phyloP scores from a whole-genome alignment of 2,888 invertebrate species.

The Drosophila prolongata region DNA sequence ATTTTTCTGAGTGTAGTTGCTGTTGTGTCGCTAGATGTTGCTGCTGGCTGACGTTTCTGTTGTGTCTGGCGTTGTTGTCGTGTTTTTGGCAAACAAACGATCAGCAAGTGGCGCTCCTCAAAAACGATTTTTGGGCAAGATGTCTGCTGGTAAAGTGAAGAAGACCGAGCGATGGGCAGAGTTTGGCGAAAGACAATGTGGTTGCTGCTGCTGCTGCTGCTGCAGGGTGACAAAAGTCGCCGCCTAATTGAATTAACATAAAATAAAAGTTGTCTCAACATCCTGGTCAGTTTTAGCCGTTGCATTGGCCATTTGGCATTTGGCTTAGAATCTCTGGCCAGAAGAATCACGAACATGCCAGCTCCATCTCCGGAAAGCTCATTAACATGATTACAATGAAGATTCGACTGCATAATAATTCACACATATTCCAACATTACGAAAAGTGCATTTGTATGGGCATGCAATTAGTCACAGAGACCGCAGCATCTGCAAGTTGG shows the following conservation, averaged over 20 bases:
- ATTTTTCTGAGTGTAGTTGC: background rate
- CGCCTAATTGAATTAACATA: conserved; percentile 75
- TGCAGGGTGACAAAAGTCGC: conserved; percentile 57
- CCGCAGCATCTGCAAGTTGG: conserved; percentile 58
- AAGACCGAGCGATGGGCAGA: conserved; percentile 66
- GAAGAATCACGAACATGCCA: conserved; percentile 56
- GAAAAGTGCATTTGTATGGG: conserved; percentile 75
- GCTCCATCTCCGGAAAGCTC: conserved; percentile 49
- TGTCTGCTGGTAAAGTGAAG: conserved; percentile 60
- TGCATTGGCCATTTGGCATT: conserved; percentile 58
- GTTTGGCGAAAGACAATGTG: conserved; percentile 32
- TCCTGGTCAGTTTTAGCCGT: conserved; percentile 67
- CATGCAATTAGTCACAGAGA: conserved; percentile 76
- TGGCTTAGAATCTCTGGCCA: conserved; percentile 30
- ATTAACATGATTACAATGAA: conserved; percentile 77
- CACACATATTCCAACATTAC: conserved; percentile 61
- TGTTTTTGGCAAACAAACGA: conserved; percentile 71
- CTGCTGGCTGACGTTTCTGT: conserved; percentile 27
- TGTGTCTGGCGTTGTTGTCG: conserved; percentile 50
- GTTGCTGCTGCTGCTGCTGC: conserved; percentile 7
- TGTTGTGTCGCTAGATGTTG: conserved; percentile 27
- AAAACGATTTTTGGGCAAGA: conserved; percentile 54
- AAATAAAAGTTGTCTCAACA: conserved; percentile 57
- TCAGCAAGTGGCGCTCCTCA: conserved; percentile 79
- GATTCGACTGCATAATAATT: conserved; percentile 53